A percentile compares a stretch with the other conserved stretches of the same genome.
phyloP scores from a whole-genome alignment of 1,140 invertebrate genomes.

The Thalassaphorura encarpata region DNA sequence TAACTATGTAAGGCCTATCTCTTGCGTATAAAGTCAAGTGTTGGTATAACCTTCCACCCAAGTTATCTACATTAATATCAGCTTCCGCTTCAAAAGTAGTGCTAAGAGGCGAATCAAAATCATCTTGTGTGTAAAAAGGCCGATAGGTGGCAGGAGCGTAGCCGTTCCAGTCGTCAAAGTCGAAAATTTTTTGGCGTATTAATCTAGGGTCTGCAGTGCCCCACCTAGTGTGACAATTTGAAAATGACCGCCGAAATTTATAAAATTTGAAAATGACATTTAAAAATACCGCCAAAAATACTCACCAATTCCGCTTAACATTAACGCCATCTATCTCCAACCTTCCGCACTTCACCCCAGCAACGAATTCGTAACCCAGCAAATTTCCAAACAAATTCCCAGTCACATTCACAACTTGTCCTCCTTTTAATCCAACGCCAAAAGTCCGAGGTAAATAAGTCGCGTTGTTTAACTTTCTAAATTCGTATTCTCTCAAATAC shows the following conservation, averaged over 20 bases:
- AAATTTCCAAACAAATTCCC: constrained; percentile 84
- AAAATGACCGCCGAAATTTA: not conserved
- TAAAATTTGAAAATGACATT: not conserved
- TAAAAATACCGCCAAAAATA: not conserved
- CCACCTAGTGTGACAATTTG: constrained; percentile 49
- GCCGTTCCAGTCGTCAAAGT: constrained; percentile 99
- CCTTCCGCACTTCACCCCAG: constrained; percentile 78
- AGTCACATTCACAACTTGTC: constrained; percentile 84
- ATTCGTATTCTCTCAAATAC: constrained; percentile 7
- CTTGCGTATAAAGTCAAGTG: constrained; percentile 59
- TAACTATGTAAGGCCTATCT: constrained; percentile 66
- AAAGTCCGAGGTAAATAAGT: constrained; percentile 56
- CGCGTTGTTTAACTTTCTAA: constrained; percentile 29
- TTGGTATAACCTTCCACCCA: constrained; percentile 73
- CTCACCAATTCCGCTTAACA: constrained; percentile 76
- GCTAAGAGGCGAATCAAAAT: constrained; percentile 64
- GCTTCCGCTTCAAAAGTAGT: constrained; percentile 47
- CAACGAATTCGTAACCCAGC: constrained; percentile 82
- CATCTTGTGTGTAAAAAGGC: constrained; percentile 71
- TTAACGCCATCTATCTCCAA: constrained; percentile 76
- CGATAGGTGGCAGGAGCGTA: constrained; percentile 82
- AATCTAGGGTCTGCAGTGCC: constrained; percentile 57
- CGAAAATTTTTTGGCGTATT: constrained; percentile 84
- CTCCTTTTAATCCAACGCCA: constrained; percentile 81
- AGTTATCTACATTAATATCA: constrained; percentile 50